These are phyloP conservation scores for Baryphthengus martii DNA, from an alignment of 2,113 vertebrate genomes.

Conservation along the genomic window DNA sequence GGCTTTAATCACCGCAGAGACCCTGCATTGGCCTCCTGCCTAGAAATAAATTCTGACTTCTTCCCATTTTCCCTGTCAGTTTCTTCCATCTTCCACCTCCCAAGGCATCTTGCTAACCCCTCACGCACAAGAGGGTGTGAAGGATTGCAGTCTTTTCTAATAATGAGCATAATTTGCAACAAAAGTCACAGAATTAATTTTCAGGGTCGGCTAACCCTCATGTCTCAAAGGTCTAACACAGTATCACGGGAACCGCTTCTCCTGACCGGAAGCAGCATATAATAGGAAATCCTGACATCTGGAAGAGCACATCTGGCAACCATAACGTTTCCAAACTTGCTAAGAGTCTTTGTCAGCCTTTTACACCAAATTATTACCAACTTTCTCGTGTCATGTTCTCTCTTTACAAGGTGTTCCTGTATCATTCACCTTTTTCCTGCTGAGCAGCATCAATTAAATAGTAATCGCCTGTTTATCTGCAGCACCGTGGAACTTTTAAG, in stretches of 20 bases:
- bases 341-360: constrained; percentile 9
- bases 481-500: background rate
- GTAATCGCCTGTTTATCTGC: background rate
- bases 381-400: background rate
- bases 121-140: background rate
- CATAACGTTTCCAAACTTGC: constrained; percentile 19
- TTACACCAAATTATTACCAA: constrained; percentile 25
- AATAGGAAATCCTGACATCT: constrained; percentile 66
- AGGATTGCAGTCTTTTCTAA: background rate
- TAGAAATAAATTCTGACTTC: background rate
- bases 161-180: background rate
- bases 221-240: background rate
- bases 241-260: background rate
- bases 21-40: background rate
- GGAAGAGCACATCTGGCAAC: constrained; percentile 59
- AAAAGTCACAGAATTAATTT: background rate
- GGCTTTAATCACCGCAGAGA: background rate
- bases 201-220: background rate
- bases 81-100: background rate
- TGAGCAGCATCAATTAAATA: background rate
- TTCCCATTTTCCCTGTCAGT: background rate
- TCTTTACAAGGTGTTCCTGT: background rate
- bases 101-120: background rate
- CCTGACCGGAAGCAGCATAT: constrained; percentile 14
- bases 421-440: background rate